Evolutionary conservation across 2,113 vertebrate genomes (phyloP), one percentile per base, ranked within the genome.

Genomic region (Sinocyclocheilus grahami): DNA sequence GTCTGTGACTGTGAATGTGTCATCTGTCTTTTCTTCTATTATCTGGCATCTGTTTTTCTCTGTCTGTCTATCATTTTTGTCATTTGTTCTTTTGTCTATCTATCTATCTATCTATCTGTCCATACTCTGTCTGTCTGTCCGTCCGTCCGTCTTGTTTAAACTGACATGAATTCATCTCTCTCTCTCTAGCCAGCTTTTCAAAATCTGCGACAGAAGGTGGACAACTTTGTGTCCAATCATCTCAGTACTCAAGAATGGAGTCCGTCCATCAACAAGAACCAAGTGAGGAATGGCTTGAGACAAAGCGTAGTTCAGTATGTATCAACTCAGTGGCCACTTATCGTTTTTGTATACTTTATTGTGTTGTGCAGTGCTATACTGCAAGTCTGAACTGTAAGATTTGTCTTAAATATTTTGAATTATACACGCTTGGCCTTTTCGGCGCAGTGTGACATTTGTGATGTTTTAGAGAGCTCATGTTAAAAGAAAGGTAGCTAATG

Each of bases 251-350:
- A 99, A 90, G 97, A 99, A 8, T 99, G 98, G 98, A 99, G 95
- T 87, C 96, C 98, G 12, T 87, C 96, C 30, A 99, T 98, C 95
- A 99, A 99, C 95, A 99, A 99, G 93, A 99, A 99, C 94, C 98
- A 99, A 88, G 89, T 98, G 87, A 94, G 97, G 85, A 99, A 97
- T 7, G 97, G 96, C 22, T 93, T 99, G 39, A 94, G 98, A 81
- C 98, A 99, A 88, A 99, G 97, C 0, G 98, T 99, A 60, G 95
- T 98, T 76, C 97, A 99, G 97, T 99, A 92, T 96, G 97, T 97
- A 83, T 51, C 39, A 55, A 3, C 30, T 85, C 46, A 4, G 18
- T 11, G 13, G 62, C 27, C 58, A 20, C 33, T 74, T 12, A 48
- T 48, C 5, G 0, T 42, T 42, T 74, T 42, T n/a, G 4, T 42